phyloP scores from a whole-genome alignment of 2,888 invertebrate species.

The Watsonalla cultraria region DNA sequence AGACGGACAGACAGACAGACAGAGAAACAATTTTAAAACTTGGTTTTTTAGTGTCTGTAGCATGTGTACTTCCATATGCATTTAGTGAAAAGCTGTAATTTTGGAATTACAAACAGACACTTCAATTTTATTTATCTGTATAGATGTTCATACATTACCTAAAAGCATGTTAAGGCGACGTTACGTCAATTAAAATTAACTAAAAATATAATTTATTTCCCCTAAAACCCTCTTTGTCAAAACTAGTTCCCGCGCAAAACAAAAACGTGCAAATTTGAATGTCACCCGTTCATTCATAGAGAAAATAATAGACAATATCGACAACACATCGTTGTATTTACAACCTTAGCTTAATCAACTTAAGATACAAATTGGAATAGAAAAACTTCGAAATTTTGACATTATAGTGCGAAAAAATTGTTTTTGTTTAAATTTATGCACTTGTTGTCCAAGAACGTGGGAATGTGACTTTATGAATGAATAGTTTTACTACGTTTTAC shows the following conservation, averaged over 20 bases:
- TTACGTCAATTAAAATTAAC: not conserved
- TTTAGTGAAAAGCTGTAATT: too few species aligned
- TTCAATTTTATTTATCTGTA: too few species aligned
- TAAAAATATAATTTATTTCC: not conserved
- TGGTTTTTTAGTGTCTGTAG: too few species aligned
- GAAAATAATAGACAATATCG: not conserved
- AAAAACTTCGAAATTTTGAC: not conserved
- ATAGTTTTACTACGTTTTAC: conserved; percentile 6
- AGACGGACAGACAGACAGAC: too few species aligned
- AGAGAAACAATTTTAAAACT: too few species aligned
- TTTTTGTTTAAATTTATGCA: conserved; percentile 3
- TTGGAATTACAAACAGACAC: too few species aligned
- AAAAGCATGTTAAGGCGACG: too few species aligned
- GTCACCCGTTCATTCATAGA: not conserved
- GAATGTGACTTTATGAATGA: conserved; percentile 8
- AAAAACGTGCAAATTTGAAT: not conserved
- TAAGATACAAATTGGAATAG: not conserved
- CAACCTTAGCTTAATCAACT: not conserved
- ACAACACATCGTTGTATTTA: not conserved
- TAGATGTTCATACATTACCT: too few species aligned
- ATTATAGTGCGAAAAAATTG: not conserved
- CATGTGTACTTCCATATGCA: too few species aligned
- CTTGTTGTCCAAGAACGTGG: conserved; percentile 10
- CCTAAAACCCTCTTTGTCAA: not conserved
- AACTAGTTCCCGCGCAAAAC: not conserved